Evolutionary conservation across 2,888 invertebrate genomes (phyloP), one percentile per base, ranked within the genome.

Genomic region (Plagiodera versicolora): DNA sequence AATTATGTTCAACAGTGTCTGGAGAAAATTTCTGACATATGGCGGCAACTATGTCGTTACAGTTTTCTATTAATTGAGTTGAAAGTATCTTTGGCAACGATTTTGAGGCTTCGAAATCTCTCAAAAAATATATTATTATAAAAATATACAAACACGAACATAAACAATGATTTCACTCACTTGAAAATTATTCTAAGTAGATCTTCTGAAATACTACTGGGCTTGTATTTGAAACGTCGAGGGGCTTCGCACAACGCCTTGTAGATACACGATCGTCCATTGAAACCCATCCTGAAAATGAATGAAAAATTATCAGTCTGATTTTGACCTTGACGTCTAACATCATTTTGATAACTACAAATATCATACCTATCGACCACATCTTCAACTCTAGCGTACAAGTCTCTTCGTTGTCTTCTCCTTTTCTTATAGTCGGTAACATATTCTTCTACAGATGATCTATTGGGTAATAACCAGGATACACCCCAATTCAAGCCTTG

Each of bases 161-260:
- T n/a, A n/a, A n/a, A n/a, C n/a, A n/a, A 19, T 11, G 20, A 11
- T 8, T 2, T 59, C 58, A 67, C 67, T 68, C 61, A 90, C 90
- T 88, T 85, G 68, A 91, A 89, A 24, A 90, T 81, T 19, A 85
- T 86, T 69, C 88, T 83, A 60, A 91, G 84, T 77, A 91, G 84
- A 78, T 91, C 89, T 67, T 89, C 87, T 1, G 89, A 79, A 81
- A 89, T 84, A 54, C 87, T 88, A 5, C 56, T 65, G 6, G 66
- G 58, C 57, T 84, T 85, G 0, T 85, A 83, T 11, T 84, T 82
- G 20, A 89, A 79, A 10, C 85, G 82, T 66, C 87, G 87, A 0
- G 87, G 85, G 4, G 89, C 86, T 74, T 92, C 91, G 75, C 91
- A 92, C 0, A 92, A 78, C 0, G 91, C 87, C 58, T 88, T 86